Percentiles rank a stretch among this genome's conserved stretches.
Conservation (phyloP, 2,113 vertebrate genomes). For the Spea multiplicata region DNA sequence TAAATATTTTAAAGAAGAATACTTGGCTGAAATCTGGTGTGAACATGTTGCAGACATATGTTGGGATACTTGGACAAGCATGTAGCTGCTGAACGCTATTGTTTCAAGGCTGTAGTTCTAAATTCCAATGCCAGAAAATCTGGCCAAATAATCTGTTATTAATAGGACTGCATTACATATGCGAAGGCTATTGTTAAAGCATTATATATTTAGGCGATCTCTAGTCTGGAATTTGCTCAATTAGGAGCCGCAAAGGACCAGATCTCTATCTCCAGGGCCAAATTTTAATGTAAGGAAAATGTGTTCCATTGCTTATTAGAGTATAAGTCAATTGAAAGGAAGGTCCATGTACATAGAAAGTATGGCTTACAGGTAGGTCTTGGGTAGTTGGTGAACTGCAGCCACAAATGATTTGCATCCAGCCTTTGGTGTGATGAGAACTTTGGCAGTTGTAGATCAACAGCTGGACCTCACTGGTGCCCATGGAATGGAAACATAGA, state of each 20-base stretch:
- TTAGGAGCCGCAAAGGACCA: background rate
- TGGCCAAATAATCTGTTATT: conserved; percentile 2
- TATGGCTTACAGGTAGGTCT: too few species aligned
- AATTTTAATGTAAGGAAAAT: background rate
- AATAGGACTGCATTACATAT: conserved; percentile 2
- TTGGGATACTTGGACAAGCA: conserved; percentile 18
- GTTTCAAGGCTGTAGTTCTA: conserved; percentile 1
- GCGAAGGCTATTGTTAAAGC: conserved; percentile 10
- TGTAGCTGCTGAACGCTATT: background rate
- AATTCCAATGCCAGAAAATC: conserved; percentile 9
- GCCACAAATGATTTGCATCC: too few species aligned
- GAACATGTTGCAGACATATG: conserved; percentile 30
- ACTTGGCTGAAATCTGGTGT: conserved; percentile 19
- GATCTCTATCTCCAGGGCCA: conserved; percentile 6
- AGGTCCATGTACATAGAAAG: too few species aligned
- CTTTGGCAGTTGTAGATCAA: too few species aligned
- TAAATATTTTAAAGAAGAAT: conserved; percentile 7
- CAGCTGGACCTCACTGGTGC: too few species aligned
- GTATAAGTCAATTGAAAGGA: too few species aligned
- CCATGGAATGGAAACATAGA: too few species aligned
- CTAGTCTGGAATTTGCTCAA: conserved; percentile 3
- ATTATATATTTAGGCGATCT: conserved; percentile 5
- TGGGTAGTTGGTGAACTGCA: too few species aligned
- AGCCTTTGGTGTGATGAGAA: too few species aligned
- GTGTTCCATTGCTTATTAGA: background rate